These are phyloP conservation scores for Eubasilissa regina DNA, from an alignment of 1,140 invertebrate genomes.

Conservation along the genomic window DNA sequence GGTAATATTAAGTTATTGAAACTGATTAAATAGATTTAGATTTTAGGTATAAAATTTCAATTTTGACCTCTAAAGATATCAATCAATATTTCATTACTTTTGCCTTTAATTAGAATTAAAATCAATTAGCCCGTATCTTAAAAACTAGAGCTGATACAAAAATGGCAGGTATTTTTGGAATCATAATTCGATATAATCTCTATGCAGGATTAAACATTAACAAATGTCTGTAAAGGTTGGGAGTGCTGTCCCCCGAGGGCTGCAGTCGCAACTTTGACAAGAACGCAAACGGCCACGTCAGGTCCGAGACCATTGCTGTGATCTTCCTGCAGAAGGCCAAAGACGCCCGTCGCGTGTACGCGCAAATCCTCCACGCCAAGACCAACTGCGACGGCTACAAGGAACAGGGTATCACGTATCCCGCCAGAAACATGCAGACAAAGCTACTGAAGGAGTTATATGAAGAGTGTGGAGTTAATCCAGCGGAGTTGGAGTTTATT, in stretches of 20 bases:
- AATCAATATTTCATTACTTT: too few species aligned
- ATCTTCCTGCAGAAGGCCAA: slow-evolving; percentile 88
- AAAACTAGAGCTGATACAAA: too few species aligned
- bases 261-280: slow-evolving; percentile 93
- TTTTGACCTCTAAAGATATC: too few species aligned
- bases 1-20: too few species aligned
- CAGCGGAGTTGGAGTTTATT: slow-evolving; percentile 82
- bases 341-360: slow-evolving; percentile 77
- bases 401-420: slow-evolving; percentile 92
- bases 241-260: slow-evolving; percentile 89
- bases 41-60: too few species aligned
- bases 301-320: slow-evolving; percentile 84
- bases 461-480: slow-evolving; percentile 84
- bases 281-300: slow-evolving; percentile 82
- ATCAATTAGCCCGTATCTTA: too few species aligned
- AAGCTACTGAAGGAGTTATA: slow-evolving; percentile 88
- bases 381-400: slow-evolving; percentile 93
- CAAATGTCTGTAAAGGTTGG: slow-evolving; percentile 72
- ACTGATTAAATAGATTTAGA: too few species aligned
- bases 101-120: too few species aligned
- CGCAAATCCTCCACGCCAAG: slow-evolving; percentile 71
- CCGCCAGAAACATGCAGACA: slow-evolving; percentile 87
- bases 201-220: too few species aligned
- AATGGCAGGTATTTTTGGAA: too few species aligned
- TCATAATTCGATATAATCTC: too few species aligned